phyloP scores from a whole-genome alignment of 2,113 vertebrate species.

The Spheniscus mendiculus region DNA sequence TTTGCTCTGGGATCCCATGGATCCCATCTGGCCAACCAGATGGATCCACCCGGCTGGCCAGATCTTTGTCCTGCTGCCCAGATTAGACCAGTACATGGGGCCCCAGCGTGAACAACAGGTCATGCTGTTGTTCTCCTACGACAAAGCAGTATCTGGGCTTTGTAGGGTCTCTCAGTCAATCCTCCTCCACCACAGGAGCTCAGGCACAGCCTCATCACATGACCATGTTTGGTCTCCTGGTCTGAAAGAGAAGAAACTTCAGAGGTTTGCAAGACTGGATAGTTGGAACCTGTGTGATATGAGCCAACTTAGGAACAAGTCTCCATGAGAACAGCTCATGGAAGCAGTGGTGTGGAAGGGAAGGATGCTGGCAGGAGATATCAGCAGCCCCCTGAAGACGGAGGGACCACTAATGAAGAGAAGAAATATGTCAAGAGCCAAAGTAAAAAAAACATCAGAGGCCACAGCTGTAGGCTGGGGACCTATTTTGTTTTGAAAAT shows the following conservation, averaged over 20 bases:
- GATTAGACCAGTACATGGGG: neutral
- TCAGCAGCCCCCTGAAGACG: neutral
- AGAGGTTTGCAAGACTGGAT: neutral
- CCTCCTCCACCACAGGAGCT: neutral
- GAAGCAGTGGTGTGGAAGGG: neutral
- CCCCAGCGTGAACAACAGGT: neutral
- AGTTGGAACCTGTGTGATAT: neutral
- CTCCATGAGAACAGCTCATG: neutral
- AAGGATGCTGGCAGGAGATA: neutral
- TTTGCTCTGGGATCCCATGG: neutral
- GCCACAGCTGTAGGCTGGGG: neutral
- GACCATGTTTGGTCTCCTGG: neutral
- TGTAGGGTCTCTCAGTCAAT: fast-evolving
- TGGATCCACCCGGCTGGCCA: neutral
- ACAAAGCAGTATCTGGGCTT: neutral
- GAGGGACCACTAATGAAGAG: neutral
- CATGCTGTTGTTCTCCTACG: neutral
- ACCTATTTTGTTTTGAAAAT: neutral
- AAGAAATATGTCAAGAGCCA: neutral
- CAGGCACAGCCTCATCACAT: neutral
- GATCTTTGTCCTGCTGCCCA: neutral
- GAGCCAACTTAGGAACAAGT: neutral
- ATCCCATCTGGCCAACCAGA: neutral
- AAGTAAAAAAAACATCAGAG: neutral
- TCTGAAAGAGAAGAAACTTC: neutral